Base-by-base conservation (phyloP, 2,888 invertebrate species). In the Syrista parreyssii region DNA sequence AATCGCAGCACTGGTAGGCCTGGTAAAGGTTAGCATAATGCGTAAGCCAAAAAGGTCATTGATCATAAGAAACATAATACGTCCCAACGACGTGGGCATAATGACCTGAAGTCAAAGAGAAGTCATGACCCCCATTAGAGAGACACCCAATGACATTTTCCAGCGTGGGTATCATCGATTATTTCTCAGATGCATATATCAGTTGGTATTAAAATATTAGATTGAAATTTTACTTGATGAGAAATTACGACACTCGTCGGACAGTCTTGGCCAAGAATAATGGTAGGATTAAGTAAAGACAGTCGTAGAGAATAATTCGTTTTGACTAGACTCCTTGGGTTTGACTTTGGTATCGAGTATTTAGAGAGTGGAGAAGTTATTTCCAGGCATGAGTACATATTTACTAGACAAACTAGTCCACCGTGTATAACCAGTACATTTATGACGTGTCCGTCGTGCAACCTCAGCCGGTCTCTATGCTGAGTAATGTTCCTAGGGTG, bases 31-130 rank as follows among this genome's bases (percentile, higher is more conserved):
- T 34, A 74, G 12, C 35, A 74, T n/a, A 2, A n/a, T 74, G 35
- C 33, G 74, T 74, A 15, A 71, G 35, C 74, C 36, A 35, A 30
- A 74, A 74, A 74, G 74, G 74, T 74, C 74, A 40, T 74, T 23
- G 35, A 33, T 35, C n/a, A 33, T 11, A 9, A 74, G 35, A 74
- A 74, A 74, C 9, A 55, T 55, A 55, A 55, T 55, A 55, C 55
- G 55, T 55, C 55, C 23, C 2, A 55, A 23, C 55, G 55, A 55
- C 55, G 23, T 23, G 55, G 2, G 9, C 55, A 23, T 55, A 55
- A 23, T 55, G 55, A 9, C 55, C 6, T 23, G 23, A 23, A 23
- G 23, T 55, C 23, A 55, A 55, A 23, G 55, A 55, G 9, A 55
- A 55, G 9, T 55, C 55, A 55, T 6, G 55, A 55, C 23, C 55